Evolutionary conservation across 2,113 vertebrate species (phyloP).

Genomic region (Rhinichthys klamathensis): DNA sequence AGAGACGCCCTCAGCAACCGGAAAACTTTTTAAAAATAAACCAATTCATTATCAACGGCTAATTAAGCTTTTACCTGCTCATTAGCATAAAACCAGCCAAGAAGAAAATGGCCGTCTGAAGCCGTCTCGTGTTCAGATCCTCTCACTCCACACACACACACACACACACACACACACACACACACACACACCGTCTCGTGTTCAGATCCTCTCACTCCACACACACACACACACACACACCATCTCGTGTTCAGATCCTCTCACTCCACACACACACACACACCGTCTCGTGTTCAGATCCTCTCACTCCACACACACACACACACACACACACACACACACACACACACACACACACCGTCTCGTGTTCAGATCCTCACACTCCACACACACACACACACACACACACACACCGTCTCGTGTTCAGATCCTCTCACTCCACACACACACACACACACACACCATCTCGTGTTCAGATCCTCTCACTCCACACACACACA

Average conservation of each 20-base stretch:
- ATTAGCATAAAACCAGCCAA: conserved; percentile 70
- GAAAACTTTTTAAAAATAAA: conserved; percentile 40
- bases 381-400: background rate
- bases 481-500: background rate
- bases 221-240: background rate
- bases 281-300: background rate
- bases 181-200: background rate
- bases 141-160: too few species aligned
- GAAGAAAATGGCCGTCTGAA: conserved; percentile 71
- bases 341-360: background rate
- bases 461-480: background rate
- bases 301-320: background rate
- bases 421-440: background rate
- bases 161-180: too few species aligned
- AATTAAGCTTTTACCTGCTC: conserved; percentile 70
- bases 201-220: background rate
- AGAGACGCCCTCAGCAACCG: background rate
- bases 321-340: too few species aligned
- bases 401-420: background rate
- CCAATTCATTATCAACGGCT: conserved; percentile 64
- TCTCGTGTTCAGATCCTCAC: background rate
- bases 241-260: background rate
- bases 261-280: background rate
- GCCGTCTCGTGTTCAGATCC: background rate
- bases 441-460: background rate